A percentile compares a stretch with the other conserved stretches of the same genome.
Conservation (phyloP, 2,797 vertebrate genomes). For the Eulemur rubriventer region DNA sequence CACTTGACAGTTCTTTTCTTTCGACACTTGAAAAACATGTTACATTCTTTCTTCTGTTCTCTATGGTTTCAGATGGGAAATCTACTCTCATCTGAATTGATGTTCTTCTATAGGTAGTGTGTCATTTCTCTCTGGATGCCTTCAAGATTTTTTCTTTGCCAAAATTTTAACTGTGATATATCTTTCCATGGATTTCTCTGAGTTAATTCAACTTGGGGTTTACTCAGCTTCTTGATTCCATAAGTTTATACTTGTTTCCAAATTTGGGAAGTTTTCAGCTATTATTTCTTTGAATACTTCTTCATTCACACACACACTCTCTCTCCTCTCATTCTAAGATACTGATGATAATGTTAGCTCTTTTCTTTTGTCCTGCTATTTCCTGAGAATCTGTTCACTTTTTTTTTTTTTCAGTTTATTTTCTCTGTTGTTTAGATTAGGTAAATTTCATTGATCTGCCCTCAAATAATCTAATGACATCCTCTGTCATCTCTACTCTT, state of each 20-base stretch:
- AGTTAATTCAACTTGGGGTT: background rate
- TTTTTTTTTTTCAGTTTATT: background rate
- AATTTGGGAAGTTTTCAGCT: background rate
- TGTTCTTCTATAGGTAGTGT: background rate
- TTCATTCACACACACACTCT: background rate
- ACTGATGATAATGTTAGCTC: background rate
- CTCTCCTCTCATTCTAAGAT: background rate
- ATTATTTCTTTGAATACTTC: background rate
- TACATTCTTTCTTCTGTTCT: background rate
- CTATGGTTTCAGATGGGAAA: background rate
- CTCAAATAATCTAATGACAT: background rate
- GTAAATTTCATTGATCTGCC: background rate
- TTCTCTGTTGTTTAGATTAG: background rate
- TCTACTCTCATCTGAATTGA: background rate
- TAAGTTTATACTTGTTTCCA: background rate
- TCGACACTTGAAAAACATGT: background rate
- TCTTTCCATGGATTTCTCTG: background rate
- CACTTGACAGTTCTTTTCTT: background rate
- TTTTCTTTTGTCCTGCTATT: background rate
- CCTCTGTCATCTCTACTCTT: background rate
- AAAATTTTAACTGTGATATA: background rate
- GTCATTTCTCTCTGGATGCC: background rate
- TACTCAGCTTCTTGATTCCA: background rate
- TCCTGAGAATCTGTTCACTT: background rate
- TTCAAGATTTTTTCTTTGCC: background rate